Evolutionary conservation across 2,113 vertebrate species (phyloP).

Genomic region (Dicrurus megarhynchus): DNA sequence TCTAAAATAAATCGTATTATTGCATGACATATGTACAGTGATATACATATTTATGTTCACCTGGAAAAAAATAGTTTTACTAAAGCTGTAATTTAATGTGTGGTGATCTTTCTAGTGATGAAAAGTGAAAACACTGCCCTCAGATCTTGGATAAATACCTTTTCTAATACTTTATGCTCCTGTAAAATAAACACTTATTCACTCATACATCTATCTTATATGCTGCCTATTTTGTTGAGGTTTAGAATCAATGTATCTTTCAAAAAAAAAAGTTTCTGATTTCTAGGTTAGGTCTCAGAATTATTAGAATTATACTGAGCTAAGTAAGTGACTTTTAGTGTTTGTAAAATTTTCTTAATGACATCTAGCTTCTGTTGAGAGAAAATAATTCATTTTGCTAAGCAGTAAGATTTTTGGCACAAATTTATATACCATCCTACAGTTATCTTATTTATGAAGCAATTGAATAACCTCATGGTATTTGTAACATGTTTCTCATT

Average conservation of each 20-base stretch:
- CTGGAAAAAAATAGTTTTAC: not conserved
- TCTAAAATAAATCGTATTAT: not conserved
- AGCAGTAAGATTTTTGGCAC: not conserved
- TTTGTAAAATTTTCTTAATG: not conserved
- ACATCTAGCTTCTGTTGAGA: not conserved
- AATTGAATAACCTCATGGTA: not conserved
- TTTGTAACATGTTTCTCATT: not conserved
- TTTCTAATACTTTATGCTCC: not conserved
- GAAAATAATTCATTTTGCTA: not conserved
- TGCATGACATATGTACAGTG: rapidly evolving
- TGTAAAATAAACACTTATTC: not conserved
- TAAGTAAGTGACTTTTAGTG: not conserved
- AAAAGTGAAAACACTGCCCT: not conserved
- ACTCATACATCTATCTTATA: rapidly evolving
- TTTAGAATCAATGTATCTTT: not conserved
- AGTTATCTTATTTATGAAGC: not conserved
- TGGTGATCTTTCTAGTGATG: not conserved
- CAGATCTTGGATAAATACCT: not conserved
- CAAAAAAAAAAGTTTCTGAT: not conserved
- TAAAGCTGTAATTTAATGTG: not conserved
- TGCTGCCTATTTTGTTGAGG: not conserved
- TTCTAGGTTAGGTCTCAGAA: not conserved
- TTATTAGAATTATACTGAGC: not conserved
- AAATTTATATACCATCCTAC: not conserved
- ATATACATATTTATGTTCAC: not conserved